phyloP scores from a whole-genome alignment of 2,888 invertebrate species.

The Ophion obscuratus region DNA sequence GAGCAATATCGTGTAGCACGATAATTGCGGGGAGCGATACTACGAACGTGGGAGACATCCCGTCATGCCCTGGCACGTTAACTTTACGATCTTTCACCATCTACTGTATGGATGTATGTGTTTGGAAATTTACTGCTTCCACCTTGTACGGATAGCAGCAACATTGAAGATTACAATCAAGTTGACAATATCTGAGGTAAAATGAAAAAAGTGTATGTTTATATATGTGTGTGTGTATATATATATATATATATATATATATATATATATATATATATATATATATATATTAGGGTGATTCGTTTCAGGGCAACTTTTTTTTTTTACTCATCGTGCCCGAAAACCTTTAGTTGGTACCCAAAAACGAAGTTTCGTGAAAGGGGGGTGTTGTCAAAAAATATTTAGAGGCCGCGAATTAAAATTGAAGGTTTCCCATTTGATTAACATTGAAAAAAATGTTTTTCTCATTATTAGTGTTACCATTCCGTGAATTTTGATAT shows the following conservation, averaged over 20 bases:
- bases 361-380: too few relatives aligned
- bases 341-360: too few relatives aligned
- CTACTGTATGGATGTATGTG: constrained; percentile 6
- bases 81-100: constrained; percentile 58
- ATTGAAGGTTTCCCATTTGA: too few relatives aligned
- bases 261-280: too few relatives aligned
- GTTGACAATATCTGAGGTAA: not conserved
- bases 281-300: too few relatives aligned
- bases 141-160: not conserved
- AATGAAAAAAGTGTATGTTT: not conserved
- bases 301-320: not conserved
- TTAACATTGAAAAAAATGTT: too few relatives aligned
- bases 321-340: too few relatives aligned
- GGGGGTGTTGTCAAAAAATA: too few relatives aligned
- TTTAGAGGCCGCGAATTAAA: too few relatives aligned
- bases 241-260: not conserved
- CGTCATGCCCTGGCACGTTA: constrained; percentile 57
- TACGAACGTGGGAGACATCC: constrained; percentile 68
- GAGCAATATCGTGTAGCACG: constrained; percentile 64
- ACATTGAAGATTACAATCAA: constrained; percentile 1
- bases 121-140: constrained; percentile 29
- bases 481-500: too few relatives aligned
- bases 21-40: constrained; percentile 67
- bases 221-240: not conserved
- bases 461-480: too few relatives aligned